These are phyloP conservation scores for Sinopyrophorus schimmeli DNA, from an alignment of 2,888 invertebrate species.

Conservation along the genomic window DNA sequence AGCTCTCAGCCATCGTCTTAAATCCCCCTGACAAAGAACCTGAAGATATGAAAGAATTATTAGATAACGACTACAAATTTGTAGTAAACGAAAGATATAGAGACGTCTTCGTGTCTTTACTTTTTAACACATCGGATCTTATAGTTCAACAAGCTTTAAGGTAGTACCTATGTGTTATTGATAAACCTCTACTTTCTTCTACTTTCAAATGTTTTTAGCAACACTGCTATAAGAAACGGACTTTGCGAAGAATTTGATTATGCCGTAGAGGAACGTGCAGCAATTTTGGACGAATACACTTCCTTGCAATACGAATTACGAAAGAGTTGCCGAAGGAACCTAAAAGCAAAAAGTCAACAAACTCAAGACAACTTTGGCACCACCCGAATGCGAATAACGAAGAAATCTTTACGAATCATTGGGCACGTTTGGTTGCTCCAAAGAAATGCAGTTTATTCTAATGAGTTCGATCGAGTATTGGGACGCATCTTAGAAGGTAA, in stretches of 20 bases:
- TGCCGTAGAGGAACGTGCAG: constrained; percentile 19
- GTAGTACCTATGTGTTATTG: too few relatives aligned
- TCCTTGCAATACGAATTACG: constrained; percentile 30
- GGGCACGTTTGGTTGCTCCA: constrained; percentile 28
- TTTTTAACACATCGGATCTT: constrained; percentile 20
- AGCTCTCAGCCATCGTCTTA: constrained; percentile 23
- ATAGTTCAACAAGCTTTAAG: constrained; percentile 13
- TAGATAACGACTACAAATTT: constrained; percentile 21
- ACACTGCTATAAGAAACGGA: constrained; percentile 6
- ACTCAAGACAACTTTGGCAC: neutral
- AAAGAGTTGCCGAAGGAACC: constrained; percentile 6
- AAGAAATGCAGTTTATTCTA: constrained; percentile 20
- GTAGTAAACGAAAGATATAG: constrained; percentile 20
- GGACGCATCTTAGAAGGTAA: constrained; percentile 14
- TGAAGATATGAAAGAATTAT: constrained; percentile 15
- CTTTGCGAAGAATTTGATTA: constrained; percentile 28
- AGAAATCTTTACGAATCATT: constrained; percentile 18
- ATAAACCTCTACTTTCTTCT: neutral
- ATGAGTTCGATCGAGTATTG: constrained; percentile 16
- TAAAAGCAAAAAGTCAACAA: constrained; percentile 3
- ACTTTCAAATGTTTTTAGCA: too few relatives aligned
- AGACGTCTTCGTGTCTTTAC: constrained; percentile 23
- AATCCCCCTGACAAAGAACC: constrained; percentile 30
- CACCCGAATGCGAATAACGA: constrained; percentile 22
- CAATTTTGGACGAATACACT: constrained; percentile 29